Conservation (phyloP, 2,797 vertebrate genomes). For the Spatula versicolor region DNA sequence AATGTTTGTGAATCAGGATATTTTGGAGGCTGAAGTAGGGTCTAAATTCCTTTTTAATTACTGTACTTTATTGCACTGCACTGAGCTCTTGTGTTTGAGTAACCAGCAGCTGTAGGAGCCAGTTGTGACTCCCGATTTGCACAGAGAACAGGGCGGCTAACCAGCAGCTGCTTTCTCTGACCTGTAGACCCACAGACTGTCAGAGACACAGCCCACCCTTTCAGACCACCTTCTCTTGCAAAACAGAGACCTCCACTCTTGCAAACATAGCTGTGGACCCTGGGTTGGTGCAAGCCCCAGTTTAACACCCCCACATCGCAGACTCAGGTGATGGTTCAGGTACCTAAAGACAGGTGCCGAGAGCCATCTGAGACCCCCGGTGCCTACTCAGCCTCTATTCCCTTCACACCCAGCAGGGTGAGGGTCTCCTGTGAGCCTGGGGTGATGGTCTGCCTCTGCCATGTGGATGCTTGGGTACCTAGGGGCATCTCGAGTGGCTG, state of each 20-base stretch:
- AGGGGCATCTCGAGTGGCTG: background rate
- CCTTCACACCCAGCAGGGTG: background rate
- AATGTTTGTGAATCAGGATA: background rate
- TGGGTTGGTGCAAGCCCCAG: background rate
- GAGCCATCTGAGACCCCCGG: background rate
- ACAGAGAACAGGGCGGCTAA: background rate
- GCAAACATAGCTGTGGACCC: background rate
- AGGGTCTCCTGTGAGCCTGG: background rate
- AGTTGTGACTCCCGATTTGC: background rate
- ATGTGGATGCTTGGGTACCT: background rate
- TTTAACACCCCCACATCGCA: background rate
- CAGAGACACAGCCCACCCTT: background rate
- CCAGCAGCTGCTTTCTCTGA: rapidly evolving
- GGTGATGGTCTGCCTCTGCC: background rate
- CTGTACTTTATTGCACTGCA: background rate
- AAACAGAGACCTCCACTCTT: background rate
- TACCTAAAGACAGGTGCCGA: background rate
- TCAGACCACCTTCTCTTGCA: background rate
- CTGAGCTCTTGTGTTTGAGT: too few species aligned
- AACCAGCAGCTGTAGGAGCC: background rate
- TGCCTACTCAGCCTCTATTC: background rate
- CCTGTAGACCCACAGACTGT: background rate
- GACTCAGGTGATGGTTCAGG: background rate
- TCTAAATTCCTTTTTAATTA: background rate
- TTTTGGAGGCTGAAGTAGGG: background rate